These are phyloP conservation scores for Poecile atricapillus DNA, from an alignment of 2,113 vertebrate species.

Conservation along the genomic window DNA sequence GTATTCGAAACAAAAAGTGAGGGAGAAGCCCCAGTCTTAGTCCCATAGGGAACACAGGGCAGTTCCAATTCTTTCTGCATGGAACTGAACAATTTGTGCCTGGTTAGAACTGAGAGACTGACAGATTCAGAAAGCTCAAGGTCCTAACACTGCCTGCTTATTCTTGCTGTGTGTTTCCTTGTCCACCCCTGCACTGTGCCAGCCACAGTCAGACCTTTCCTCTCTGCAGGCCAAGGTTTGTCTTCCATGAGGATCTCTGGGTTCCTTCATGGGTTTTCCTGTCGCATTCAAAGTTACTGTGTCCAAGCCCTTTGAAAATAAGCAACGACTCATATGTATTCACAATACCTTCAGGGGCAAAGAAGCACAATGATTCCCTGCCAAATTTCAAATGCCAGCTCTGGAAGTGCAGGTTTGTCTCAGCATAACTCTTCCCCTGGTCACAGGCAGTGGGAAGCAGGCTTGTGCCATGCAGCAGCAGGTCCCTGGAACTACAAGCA, in stretches of 20 bases:
- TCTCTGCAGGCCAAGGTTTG: neutral
- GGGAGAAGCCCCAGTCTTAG: neutral
- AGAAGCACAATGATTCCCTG: neutral
- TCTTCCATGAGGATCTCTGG: neutral
- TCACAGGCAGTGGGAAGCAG: neutral
- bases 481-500: neutral
- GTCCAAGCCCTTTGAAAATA: neutral
- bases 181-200: neutral
- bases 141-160: neutral
- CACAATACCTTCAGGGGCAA: neutral
- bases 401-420: neutral
- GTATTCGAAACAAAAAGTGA: neutral
- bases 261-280: neutral
- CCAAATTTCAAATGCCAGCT: neutral
- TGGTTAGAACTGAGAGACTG: neutral
- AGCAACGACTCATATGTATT: neutral
- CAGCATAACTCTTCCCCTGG: neutral
- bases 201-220: neutral
- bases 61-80: neutral
- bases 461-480: neutral
- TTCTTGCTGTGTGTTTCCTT: neutral
- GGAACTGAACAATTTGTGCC: neutral
- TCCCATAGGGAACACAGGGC: neutral
- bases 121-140: neutral
- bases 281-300: neutral